Percentiles rank a stretch among this genome's conserved stretches.
These are phyloP conservation scores for Agriopis aurantiaria DNA, from an alignment of 2,888 invertebrate species.

Conservation along the genomic window DNA sequence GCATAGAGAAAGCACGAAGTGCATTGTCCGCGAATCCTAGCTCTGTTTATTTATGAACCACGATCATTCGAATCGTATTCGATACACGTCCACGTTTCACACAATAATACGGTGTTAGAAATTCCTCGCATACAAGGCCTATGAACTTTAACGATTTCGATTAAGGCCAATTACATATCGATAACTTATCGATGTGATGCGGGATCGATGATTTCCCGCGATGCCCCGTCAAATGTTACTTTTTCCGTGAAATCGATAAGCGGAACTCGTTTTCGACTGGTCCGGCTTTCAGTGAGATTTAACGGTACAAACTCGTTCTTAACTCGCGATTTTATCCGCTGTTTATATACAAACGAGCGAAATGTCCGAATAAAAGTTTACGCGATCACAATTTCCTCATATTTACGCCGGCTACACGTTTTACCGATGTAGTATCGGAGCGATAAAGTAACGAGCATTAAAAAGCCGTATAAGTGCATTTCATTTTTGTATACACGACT, in stretches of 20 bases:
- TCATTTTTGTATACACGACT: constrained; percentile 48
- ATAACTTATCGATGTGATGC: constrained; percentile 38
- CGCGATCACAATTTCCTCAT: constrained; percentile 57
- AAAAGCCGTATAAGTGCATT: constrained; percentile 34
- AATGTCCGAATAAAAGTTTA: constrained; percentile 48
- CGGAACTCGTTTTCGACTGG: constrained; percentile 68
- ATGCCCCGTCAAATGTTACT: constrained; percentile 46
- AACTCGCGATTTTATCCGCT: constrained; percentile 64
- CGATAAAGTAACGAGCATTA: constrained; percentile 42
- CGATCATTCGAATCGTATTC: constrained; percentile 74
- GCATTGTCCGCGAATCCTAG: constrained; percentile 73
- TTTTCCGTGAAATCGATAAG: constrained; percentile 59
- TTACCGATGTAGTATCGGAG: constrained; percentile 56
- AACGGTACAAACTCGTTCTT: constrained; percentile 82
- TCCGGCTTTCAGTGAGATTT: constrained; percentile 70
- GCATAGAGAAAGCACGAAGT: constrained; percentile 53
- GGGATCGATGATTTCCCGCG: constrained; percentile 39
- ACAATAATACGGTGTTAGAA: constrained; percentile 77
- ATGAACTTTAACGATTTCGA: constrained; percentile 66
- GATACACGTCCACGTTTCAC: constrained; percentile 82
- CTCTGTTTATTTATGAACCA: constrained; percentile 75
- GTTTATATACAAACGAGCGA: constrained; percentile 74
- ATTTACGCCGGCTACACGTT: constrained; percentile 59
- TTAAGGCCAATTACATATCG: constrained; percentile 46
- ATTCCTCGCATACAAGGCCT: constrained; percentile 68